These are phyloP conservation scores for Pterophyllum scalare DNA, from an alignment of 2,113 vertebrate genomes.

Conservation along the genomic window DNA sequence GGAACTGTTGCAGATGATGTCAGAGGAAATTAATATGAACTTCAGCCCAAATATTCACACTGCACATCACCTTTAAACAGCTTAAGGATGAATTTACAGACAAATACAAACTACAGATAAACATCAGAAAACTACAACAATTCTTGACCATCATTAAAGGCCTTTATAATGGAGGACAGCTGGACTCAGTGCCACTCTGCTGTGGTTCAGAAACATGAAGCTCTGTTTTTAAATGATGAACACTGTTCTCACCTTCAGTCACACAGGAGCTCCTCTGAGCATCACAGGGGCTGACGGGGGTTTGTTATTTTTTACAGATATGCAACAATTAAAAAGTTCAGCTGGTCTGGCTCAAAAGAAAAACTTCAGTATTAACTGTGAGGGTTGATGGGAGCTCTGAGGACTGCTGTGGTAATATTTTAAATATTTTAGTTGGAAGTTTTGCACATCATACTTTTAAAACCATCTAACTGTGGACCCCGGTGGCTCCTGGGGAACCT, in stretches of 20 bases:
- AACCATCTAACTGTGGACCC: not conserved
- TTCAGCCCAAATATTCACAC: rapidly evolving
- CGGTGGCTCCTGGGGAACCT: no score
- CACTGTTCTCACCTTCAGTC: not conserved
- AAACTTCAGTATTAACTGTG: not conserved
- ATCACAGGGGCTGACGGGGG: constrained; percentile 30
- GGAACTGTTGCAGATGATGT: not conserved
- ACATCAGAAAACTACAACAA: no score
- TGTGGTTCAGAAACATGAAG: no score
- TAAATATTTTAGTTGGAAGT: not conserved
- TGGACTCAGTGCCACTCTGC: no score
- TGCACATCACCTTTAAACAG: not conserved
- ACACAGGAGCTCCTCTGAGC: not conserved
- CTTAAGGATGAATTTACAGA: rapidly evolving
- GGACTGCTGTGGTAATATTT: not conserved
- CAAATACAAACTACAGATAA: not conserved
- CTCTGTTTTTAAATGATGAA: no score
- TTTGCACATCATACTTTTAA: not conserved
- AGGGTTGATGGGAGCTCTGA: not conserved
- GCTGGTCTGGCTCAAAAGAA: rapidly evolving
- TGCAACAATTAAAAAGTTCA: not conserved
- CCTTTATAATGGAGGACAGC: not conserved
- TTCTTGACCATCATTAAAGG: not conserved
- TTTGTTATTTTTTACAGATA: no score
- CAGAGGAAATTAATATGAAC: not conserved